phyloP scores from a whole-genome alignment of 1,140 invertebrate species.

The Acromyrmex echinatior region DNA sequence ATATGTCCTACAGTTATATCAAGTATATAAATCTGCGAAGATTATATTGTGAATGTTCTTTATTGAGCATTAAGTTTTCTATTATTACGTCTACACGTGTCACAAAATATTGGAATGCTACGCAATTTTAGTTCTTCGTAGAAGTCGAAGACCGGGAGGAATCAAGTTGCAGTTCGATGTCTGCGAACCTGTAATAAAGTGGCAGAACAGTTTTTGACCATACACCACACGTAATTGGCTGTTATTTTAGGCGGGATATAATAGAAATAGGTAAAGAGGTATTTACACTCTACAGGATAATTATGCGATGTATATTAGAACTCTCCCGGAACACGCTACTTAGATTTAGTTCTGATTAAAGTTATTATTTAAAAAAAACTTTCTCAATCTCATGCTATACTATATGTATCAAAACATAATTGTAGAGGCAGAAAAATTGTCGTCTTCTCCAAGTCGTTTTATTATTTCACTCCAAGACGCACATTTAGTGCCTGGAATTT shows the following conservation, averaged over 20 bases:
- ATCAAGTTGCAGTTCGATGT: slow-evolving; percentile 8
- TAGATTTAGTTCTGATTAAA: slow-evolving; percentile 28
- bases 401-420: too few species aligned
- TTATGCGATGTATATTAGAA: slow-evolving; percentile 82
- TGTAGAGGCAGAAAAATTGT: not conserved
- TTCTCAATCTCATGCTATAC: slow-evolving; percentile 2
- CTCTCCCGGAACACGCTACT: slow-evolving; percentile 54
- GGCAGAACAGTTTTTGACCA: slow-evolving; percentile 65
- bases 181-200: slow-evolving; percentile 62
- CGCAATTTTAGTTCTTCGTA: slow-evolving; percentile 18
- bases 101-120: not conserved
- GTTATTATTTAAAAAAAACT: slow-evolving; percentile 24
- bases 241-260: slow-evolving; percentile 62
- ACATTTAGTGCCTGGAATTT: not conserved
- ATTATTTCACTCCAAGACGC: not conserved
- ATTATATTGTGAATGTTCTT: not conserved
- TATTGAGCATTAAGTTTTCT: not conserved
- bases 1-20: not conserved
- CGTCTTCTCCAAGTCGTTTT: not conserved
- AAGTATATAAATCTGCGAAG: not conserved
- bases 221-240: slow-evolving; percentile 68
- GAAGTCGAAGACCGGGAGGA: slow-evolving; percentile 52
- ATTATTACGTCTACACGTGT: not conserved
- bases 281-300: slow-evolving; percentile 76
- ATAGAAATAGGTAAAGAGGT: slow-evolving; percentile 81